Evolutionary conservation across 2,113 vertebrate genomes (phyloP), one percentile per base, ranked within the genome.

Genomic region (Varanus komodoensis): DNA sequence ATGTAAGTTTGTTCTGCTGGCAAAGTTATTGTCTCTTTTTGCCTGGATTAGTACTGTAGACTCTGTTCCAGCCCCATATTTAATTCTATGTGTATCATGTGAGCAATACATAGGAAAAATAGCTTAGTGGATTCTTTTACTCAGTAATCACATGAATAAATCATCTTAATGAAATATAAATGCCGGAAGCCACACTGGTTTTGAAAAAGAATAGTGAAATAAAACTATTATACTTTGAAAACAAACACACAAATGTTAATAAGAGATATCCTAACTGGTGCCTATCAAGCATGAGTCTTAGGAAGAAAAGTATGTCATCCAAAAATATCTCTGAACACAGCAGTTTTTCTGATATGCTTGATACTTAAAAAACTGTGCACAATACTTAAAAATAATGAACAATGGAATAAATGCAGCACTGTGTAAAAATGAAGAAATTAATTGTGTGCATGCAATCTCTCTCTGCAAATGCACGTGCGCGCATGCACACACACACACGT

Each of bases 251-350:
- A 84, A 89, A 79, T 32, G 75, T n/a, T 89, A 91, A 89, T 11
- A 87, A 74, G 71, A 85, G 14, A 27, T 1, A 64, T 21, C 21
- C 27, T 68, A 83, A 83, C 8, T 67, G 61, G 82, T 84, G 38
- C 14, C 7, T 38, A 21, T n/a, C 38, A 68, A n/a, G 27, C 19
- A 32, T 19, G 14, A 88, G n/a, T 52, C 88, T 6, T 57, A 14
- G n/a, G 78, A 89, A 94, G 77, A n/a, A 88, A 92, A 92, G 75
- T 54, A 15, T 57, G 8, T 71, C 88, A 80, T 50, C 87, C 80
- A 67, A 89, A 92, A 93, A 34, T 84, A 80, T 80, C 74, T 84
- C 73, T 32, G 68, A 88, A 92, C 61, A 68, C 77, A 86, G 64
- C 82, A 90, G 50, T 0, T 19, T 91, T 68, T 83, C 64, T 0